phyloP scores from a whole-genome alignment of 1,140 invertebrate genomes.

The Ips typographus region DNA sequence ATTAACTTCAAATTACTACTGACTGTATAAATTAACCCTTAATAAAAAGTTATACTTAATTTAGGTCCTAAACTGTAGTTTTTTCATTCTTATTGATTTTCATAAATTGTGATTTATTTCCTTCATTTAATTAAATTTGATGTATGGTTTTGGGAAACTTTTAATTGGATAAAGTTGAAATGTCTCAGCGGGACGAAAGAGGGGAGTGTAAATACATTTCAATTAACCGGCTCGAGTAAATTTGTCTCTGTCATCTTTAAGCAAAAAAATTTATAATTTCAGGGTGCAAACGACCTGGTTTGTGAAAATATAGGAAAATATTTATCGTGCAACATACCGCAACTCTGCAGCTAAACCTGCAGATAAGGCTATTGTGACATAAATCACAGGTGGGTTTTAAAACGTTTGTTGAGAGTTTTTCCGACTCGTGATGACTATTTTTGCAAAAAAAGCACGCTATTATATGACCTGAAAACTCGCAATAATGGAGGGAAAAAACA shows the following conservation, averaged over 20 bases:
- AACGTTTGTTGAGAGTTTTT: no score
- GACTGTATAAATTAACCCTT: no score
- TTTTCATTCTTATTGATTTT: no score
- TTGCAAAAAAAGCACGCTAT: no score
- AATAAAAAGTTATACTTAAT: no score
- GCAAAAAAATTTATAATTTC: not conserved
- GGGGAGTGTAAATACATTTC: not conserved
- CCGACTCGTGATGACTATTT: no score
- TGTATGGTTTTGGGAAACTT: not conserved
- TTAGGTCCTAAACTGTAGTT: no score
- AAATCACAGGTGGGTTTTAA: not conserved
- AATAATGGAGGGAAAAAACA: no score
- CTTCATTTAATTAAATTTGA: conserved; percentile 3
- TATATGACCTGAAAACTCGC: no score
- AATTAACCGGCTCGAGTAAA: not conserved
- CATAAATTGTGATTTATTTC: not conserved
- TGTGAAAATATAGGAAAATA: not conserved
- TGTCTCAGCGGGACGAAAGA: not conserved
- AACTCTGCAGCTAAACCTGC: not conserved
- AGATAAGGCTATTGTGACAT: conserved; percentile 1
- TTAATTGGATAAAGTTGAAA: conserved; percentile 1
- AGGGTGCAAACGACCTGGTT: not conserved
- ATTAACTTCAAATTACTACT: no score
- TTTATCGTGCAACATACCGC: not conserved
- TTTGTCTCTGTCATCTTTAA: not conserved